Evolutionary conservation across 1,140 invertebrate species (phyloP).

Genomic region (Venustaconcha ellipsiformis): DNA sequence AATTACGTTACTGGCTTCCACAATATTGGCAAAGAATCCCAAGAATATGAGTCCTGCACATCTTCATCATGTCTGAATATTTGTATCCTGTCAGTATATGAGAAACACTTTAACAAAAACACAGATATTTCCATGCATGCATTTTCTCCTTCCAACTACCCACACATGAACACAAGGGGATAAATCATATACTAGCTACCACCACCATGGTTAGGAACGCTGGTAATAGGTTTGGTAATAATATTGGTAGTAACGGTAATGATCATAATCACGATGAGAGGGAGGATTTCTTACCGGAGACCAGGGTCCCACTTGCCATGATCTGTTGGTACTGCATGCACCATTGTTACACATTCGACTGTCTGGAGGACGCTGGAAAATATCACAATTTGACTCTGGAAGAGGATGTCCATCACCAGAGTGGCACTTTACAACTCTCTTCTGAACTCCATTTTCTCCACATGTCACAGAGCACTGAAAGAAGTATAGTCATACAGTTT

Average conservation of each 20-base stretch:
- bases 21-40: too few relatives aligned
- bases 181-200: too few relatives aligned
- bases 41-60: too few relatives aligned
- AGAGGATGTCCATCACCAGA: conserved; percentile 37
- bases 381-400: conserved; percentile 67
- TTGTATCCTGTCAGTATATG: too few relatives aligned
- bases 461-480: conserved; percentile 47
- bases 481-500: not conserved
- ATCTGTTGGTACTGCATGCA: conserved; percentile 73
- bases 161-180: too few relatives aligned
- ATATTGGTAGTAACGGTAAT: conserved; percentile 8
- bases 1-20: too few relatives aligned
- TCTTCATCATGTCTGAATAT: too few relatives aligned
- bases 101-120: too few relatives aligned
- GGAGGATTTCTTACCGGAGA: conserved; percentile 69
- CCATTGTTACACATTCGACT: conserved; percentile 72
- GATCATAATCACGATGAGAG: conserved; percentile 12
- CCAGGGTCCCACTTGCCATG: conserved; percentile 75
- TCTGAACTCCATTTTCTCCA: conserved; percentile 74
- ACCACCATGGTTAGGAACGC: too few relatives aligned
- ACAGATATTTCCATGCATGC: too few relatives aligned
- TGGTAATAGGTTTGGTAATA: conserved; percentile 6
- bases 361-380: conserved; percentile 69
- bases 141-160: too few relatives aligned
- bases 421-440: conserved; percentile 68